A percentile compares a stretch with the other conserved stretches of the same genome.
Evolutionary conservation across 1,140 invertebrate species (phyloP).

Genomic region (Drosophila gunungcola): DNA sequence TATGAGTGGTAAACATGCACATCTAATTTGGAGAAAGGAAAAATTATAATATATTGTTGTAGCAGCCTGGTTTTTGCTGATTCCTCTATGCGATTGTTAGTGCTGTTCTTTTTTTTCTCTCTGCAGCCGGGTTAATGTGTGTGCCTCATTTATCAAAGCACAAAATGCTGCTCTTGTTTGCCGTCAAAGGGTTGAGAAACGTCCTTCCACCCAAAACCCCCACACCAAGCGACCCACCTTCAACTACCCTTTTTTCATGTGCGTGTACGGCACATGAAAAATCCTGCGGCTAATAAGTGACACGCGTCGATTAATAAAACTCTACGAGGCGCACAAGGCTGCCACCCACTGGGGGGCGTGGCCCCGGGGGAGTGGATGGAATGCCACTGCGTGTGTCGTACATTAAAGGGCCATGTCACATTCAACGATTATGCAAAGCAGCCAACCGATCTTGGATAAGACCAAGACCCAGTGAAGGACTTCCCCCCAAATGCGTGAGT

Average conservation of each 20-base stretch:
- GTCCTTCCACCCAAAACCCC: slow-evolving; percentile 15
- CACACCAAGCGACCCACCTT: background rate
- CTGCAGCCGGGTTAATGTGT: slow-evolving; percentile 57
- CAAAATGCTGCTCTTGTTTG: slow-evolving; percentile 60
- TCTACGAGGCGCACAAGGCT: slow-evolving; percentile 35
- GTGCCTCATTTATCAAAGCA: slow-evolving; percentile 71
- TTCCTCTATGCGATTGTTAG: slow-evolving; percentile 51
- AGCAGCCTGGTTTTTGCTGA: slow-evolving; percentile 40
- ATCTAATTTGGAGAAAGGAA: slow-evolving; percentile 64
- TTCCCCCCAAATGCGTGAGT: slow-evolving; percentile 29
- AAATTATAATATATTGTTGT: slow-evolving; percentile 68
- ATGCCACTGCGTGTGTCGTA: slow-evolving; percentile 53
- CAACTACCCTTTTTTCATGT: slow-evolving; percentile 19
- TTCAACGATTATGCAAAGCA: slow-evolving; percentile 73
- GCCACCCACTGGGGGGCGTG: slow-evolving; percentile 27
- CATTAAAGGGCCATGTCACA: slow-evolving; percentile 74
- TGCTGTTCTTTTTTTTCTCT: slow-evolving; percentile 27
- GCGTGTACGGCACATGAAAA: slow-evolving; percentile 69
- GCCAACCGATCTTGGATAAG: slow-evolving; percentile 57
- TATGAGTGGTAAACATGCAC: slow-evolving; percentile 76
- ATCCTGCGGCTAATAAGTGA: slow-evolving; percentile 80
- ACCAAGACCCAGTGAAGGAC: slow-evolving; percentile 34
- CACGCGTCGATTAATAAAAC: slow-evolving; percentile 80
- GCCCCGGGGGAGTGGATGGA: background rate
- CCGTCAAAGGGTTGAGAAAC: slow-evolving; percentile 69